Conservation (phyloP, 2,113 vertebrate genomes). For the Dromaius novaehollandiae region DNA sequence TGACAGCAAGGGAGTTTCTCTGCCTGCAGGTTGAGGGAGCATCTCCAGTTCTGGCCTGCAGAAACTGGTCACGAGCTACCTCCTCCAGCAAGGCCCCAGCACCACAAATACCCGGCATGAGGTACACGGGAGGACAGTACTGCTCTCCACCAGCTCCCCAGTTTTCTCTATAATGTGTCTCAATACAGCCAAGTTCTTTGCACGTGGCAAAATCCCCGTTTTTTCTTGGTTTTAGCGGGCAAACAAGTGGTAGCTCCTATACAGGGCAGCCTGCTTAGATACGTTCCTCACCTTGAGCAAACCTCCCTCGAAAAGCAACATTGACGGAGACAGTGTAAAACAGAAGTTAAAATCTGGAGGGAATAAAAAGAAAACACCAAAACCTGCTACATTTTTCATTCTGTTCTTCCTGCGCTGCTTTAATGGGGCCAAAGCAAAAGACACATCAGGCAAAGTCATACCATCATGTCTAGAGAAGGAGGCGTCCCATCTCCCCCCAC, state of each 20-base stretch:
- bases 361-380: not conserved
- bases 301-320: not conserved
- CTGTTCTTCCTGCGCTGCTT: not conserved
- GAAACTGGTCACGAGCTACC: not conserved
- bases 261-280: not conserved
- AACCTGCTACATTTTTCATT: not conserved
- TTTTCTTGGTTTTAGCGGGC: not conserved
- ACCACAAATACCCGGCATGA: not conserved
- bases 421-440: not conserved
- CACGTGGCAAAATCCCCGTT: not conserved
- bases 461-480: not conserved
- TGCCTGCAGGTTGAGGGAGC: not conserved
- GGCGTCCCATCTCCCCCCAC: too few species aligned
- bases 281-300: not conserved
- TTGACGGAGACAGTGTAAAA: not conserved
- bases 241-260: not conserved
- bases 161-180: not conserved
- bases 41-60: not conserved
- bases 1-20: not conserved
- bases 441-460: not conserved
- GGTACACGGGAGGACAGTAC: too few species aligned
- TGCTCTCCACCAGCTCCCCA: not conserved
- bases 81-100: not conserved
- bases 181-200: not conserved
- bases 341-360: not conserved